Conservation (phyloP, 2,113 vertebrate genomes). For the Motacilla tschutschensis region DNA sequence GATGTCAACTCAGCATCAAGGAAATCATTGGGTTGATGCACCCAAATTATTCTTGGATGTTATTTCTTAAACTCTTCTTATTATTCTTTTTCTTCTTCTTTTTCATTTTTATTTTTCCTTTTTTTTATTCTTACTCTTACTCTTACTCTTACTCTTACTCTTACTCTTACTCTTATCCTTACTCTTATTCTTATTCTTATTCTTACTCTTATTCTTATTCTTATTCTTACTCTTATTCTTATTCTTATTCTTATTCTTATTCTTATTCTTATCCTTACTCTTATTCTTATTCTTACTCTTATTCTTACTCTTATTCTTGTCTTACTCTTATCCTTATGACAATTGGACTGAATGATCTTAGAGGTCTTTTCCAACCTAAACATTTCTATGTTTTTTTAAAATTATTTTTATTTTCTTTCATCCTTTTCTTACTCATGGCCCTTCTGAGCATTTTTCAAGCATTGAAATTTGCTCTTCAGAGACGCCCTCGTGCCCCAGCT, state of each 20-base stretch:
- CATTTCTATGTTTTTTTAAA: neutral
- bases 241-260: no score
- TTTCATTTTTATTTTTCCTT: neutral
- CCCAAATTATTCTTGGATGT: neutral
- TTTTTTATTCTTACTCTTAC: neutral
- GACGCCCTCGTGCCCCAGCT: rapidly evolving
- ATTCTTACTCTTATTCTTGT: no score
- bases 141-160: no score
- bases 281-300: no score
- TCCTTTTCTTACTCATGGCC: neutral
- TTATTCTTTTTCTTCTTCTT: neutral
- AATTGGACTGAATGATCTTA: no score
- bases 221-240: no score
- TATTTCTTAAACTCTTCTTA: neutral
- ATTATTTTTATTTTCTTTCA: neutral
- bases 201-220: neutral
- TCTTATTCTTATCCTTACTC: neutral
- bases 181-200: no score
- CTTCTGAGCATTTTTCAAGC: neutral
- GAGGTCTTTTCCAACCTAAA: no score
- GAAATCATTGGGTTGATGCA: neutral
- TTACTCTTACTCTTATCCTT: neutral
- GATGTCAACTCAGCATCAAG: neutral
- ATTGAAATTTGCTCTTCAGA: neutral
- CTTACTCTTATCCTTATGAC: no score